Evolutionary conservation across 2,113 vertebrate species (phyloP).

Genomic region (Setophaga petechia): DNA sequence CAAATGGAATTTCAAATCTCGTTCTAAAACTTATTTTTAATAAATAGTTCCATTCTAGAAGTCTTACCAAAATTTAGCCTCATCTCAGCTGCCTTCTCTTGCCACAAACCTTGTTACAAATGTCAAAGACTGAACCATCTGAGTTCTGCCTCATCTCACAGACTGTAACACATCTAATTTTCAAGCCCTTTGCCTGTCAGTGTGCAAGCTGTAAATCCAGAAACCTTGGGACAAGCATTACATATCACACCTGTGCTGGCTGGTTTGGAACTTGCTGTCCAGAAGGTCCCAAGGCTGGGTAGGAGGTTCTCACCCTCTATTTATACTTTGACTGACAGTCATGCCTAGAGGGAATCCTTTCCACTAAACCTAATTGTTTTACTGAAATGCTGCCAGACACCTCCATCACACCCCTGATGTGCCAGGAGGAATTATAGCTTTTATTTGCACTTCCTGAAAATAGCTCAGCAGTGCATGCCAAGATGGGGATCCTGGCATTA

Average conservation of each 20-base stretch:
- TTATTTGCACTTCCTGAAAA: constrained; percentile 14
- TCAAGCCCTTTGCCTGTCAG: background rate
- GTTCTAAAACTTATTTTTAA: background rate
- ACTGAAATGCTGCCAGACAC: constrained; percentile 39
- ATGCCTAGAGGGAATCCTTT: constrained; percentile 11
- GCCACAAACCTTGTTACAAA: background rate
- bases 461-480: background rate
- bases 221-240: background rate
- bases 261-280: background rate
- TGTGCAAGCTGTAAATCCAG: background rate
- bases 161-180: accelerated
- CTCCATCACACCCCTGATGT: constrained; percentile 27
- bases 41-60: background rate
- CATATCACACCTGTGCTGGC: background rate
- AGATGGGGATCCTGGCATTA: background rate
- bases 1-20: background rate
- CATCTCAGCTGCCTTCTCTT: background rate
- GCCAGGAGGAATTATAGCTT: constrained; percentile 2
- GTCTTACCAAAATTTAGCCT: background rate
- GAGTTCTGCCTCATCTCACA: background rate
- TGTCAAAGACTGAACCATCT: background rate
- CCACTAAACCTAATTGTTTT: constrained; percentile 8
- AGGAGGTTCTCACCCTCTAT: background rate
- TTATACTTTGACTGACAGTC: constrained; percentile 4
- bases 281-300: background rate